Conservation (phyloP, 1,140 invertebrate genomes). For the Vanessa atalanta region DNA sequence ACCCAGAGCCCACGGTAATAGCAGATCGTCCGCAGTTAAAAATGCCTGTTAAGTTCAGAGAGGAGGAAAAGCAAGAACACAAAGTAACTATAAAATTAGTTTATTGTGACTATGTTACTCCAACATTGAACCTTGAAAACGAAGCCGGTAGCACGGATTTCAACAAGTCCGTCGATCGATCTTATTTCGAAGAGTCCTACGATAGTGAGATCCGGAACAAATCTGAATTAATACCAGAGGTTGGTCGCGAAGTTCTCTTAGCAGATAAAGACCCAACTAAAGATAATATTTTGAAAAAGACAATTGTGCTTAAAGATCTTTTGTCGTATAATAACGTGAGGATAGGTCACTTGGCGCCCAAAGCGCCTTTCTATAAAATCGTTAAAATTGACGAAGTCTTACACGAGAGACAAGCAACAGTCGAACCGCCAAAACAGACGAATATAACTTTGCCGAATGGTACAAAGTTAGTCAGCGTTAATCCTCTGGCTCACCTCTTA, state of each 20-base stretch:
- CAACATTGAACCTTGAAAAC: conserved; percentile 22
- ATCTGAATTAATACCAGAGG: conserved; percentile 54
- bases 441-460: conserved; percentile 55
- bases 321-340: conserved; percentile 44
- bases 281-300: conserved; percentile 38
- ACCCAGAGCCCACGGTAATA: conserved; percentile 1
- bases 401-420: conserved; percentile 25
- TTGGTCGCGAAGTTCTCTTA: conserved; percentile 64
- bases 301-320: conserved; percentile 51
- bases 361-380: conserved; percentile 69
- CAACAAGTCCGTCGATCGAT: conserved; percentile 4
- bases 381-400: conserved; percentile 55
- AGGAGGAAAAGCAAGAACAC: conserved; percentile 24
- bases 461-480: conserved; percentile 60
- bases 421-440: conserved; percentile 15
- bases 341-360: conserved; percentile 56
- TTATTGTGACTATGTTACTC: conserved; percentile 25
- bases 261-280: conserved; percentile 41
- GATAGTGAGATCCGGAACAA: conserved; percentile 34
- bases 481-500: conserved; percentile 66
- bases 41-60: conserved; percentile 57
- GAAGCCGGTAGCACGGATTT: conserved; percentile 9
- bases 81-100: conserved; percentile 51
- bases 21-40: conserved; percentile 22
- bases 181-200: conserved; percentile 14